Percentiles rank a stretch among this genome's conserved stretches.
Evolutionary conservation across 1,140 invertebrate species (phyloP).

Genomic region (Ruditapes philippinarum): DNA sequence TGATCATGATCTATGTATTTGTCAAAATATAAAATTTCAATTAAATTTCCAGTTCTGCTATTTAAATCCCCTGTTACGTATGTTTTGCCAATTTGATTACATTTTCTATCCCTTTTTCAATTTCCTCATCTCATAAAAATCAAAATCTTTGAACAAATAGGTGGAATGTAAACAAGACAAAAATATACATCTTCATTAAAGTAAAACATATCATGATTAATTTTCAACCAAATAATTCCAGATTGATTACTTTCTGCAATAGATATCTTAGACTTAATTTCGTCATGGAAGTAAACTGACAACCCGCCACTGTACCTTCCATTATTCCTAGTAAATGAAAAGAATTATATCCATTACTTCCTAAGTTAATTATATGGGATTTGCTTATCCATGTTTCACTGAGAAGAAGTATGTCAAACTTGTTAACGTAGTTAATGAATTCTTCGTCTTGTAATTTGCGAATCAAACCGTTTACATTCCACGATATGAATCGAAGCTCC

Average conservation of each 20-base stretch:
- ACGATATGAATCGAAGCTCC: background rate
- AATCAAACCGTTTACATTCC: background rate
- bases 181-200: background rate
- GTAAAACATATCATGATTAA: background rate
- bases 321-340: background rate
- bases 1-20: background rate
- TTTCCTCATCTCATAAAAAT: background rate
- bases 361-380: background rate
- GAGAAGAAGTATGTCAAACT: background rate
- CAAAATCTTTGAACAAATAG: background rate
- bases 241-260: background rate
- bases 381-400: background rate
- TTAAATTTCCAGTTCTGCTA: background rate
- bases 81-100: background rate
- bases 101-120: background rate
- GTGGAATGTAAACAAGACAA: background rate
- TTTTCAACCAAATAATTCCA: background rate
- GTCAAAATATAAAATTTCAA: background rate
- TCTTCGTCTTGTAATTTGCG: background rate
- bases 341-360: background rate
- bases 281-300: background rate
- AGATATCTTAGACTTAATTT: background rate
- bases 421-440: background rate
- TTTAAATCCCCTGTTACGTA: background rate
- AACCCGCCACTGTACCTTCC: background rate